Evolutionary conservation across 2,113 vertebrate species (phyloP).

Genomic region (human (Homo sapiens)): DNA sequence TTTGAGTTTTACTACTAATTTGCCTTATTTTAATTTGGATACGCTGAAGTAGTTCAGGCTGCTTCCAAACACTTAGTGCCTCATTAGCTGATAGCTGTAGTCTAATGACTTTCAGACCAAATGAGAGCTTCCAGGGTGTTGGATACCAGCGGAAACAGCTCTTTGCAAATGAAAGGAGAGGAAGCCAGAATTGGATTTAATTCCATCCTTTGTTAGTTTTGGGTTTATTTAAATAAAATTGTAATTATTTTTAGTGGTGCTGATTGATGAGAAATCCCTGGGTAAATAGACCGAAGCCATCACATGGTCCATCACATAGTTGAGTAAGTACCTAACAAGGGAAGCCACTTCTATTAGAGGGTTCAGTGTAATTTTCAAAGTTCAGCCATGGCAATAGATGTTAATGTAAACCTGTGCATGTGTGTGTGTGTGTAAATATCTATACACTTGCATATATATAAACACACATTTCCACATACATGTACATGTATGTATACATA

Average conservation of each 20-base stretch:
- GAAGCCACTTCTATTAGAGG: background rate
- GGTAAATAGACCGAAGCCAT: constrained; percentile 26
- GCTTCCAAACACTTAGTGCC: constrained; percentile 69
- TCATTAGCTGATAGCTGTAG: constrained; percentile 69
- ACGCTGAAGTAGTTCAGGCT: constrained; percentile 66
- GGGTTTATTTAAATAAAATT: constrained; percentile 66
- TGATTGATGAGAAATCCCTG: constrained; percentile 48
- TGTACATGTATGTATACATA: background rate
- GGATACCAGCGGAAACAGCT: constrained; percentile 37
- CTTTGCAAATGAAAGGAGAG: constrained; percentile 55
- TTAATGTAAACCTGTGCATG: background rate
- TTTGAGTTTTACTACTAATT: constrained; percentile 76
- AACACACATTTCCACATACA: background rate
- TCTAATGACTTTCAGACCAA: constrained; percentile 70
- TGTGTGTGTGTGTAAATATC: background rate
- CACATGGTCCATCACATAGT: background rate
- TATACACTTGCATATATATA: background rate
- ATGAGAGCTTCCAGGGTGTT: constrained; percentile 44
- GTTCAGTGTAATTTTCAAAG: background rate
- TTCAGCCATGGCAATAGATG: background rate
- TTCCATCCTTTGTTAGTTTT: constrained; percentile 72
- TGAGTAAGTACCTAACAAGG: background rate
- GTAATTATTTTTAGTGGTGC: constrained; percentile 63
- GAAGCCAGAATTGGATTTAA: constrained; percentile 54
- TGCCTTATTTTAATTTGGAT: constrained; percentile 74